Percentiles rank a stretch among this genome's conserved stretches.
phyloP scores from a whole-genome alignment of 2,888 invertebrate genomes.

The Tenthredo livida region DNA sequence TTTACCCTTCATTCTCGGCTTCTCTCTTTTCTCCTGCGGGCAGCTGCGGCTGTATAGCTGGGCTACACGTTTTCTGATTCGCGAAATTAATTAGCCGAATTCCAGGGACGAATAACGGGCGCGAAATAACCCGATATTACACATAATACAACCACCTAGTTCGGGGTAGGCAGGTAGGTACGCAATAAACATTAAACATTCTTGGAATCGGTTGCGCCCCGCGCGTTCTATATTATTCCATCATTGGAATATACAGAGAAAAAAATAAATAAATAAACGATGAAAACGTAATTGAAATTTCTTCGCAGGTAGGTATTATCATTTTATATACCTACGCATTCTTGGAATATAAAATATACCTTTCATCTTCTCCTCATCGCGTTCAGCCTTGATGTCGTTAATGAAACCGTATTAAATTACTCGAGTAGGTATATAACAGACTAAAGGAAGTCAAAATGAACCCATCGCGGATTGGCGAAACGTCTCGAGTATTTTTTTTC shows the following conservation, averaged over 20 bases:
- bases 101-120: slow-evolving; percentile 14
- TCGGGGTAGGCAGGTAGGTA: neutral
- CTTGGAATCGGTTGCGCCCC: neutral
- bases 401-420: neutral
- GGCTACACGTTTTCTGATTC: neutral
- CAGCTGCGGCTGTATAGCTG: neutral
- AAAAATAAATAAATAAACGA: neutral
- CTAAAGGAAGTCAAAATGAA: too few species aligned
- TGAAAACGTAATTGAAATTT: neutral
- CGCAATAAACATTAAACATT: neutral
- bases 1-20: neutral
- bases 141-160: neutral
- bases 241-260: neutral
- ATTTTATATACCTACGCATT: neutral
- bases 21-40: neutral
- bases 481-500: too few species aligned
- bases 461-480: too few species aligned
- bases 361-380: neutral
- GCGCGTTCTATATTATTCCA: neutral
- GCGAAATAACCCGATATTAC: slow-evolving; percentile 2
- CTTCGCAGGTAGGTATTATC: neutral
- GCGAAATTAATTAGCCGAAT: slow-evolving; percentile 43
- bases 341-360: neutral
- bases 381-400: too few species aligned
- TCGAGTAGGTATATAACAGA: neutral